phyloP scores from a whole-genome alignment of 2,888 invertebrate species.

The Sthenelais limicola region DNA sequence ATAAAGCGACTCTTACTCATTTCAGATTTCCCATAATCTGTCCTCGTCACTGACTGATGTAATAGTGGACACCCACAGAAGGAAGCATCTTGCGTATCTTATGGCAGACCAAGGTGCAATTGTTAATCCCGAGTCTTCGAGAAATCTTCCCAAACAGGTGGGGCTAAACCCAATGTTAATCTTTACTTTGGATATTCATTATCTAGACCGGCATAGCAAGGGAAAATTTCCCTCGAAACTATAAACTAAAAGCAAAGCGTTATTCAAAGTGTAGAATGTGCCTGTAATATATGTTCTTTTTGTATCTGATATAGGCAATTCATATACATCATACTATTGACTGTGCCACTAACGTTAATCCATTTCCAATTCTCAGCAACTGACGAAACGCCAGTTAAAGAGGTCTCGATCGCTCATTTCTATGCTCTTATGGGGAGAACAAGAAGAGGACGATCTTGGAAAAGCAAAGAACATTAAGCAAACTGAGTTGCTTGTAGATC shows the following conservation, averaged over 20 bases:
- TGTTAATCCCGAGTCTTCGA: conserved; percentile 89
- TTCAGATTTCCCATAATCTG: conserved; percentile 80
- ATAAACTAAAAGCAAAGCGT: too few relatives aligned
- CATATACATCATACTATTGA: too few relatives aligned
- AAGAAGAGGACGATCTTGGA: conserved; percentile 76
- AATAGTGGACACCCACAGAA: conserved; percentile 88
- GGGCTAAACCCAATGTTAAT: too few relatives aligned
- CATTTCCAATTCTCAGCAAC: conserved; percentile 72
- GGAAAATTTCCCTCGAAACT: too few relatives aligned
- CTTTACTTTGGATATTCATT: too few relatives aligned
- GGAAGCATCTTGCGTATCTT: conserved; percentile 93
- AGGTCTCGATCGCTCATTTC: conserved; percentile 92
- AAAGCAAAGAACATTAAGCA: conserved; percentile 97
- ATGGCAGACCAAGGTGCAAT: conserved; percentile 97
- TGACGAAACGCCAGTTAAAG: conserved; percentile 86
- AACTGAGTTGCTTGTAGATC: conserved; percentile 97
- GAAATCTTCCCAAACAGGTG: conserved; percentile 93
- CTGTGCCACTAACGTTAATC: too few relatives aligned
- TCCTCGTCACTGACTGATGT: conserved; percentile 88
- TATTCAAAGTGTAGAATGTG: too few relatives aligned
- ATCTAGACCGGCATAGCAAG: too few relatives aligned
- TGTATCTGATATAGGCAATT: too few relatives aligned
- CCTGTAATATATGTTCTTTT: too few relatives aligned
- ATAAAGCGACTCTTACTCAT: background rate
- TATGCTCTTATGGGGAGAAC: conserved; percentile 78